Evolutionary conservation across 2,113 vertebrate species (phyloP), one percentile per base, ranked within the genome.

Genomic region (Coreoperca whiteheadi): DNA sequence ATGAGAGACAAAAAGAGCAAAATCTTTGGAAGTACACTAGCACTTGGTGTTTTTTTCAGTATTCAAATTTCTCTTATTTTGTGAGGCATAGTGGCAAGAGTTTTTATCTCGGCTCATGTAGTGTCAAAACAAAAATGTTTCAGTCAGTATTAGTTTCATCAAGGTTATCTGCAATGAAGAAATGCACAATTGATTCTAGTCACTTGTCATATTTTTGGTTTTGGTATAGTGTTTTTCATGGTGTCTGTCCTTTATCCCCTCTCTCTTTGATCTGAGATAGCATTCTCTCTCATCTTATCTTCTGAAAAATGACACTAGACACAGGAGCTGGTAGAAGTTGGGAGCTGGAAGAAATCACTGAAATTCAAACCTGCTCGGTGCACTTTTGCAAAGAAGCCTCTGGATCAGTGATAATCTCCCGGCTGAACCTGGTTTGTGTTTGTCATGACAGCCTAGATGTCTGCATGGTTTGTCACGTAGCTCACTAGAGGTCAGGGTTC

Each of bases 401-500:
- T 12, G 75, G 85, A 89, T 93, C 79, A 88, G 81, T 59, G 73
- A 81, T 87, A 82, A 89, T 91, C 87, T 89, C 59, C 28, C 28
- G 4, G n/a, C 74, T 77, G 83, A 90, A 89, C 68, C 92, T 94
- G 86, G 86, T 88, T 92, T 92, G 90, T 93, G 90, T 93, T 94
- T 87, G 65, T 92, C 86, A 63, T 87, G 88, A 89, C 85, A 91
- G 86, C 78, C 84, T 89, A 70, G 75, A 86, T 83, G 83, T 87
- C 86, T 91, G 77, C 68, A 54, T n/a, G 74, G 79, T 77, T 78
- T 64, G 74, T 92, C 91, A 91, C 71, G 59, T 93, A 88, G 25
- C 56, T 77, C 8, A 3, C 69, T 8, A 10, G 72, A 75, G 88
- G 89, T 89, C 85, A 84, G 53, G 79, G 89, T 82, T 89, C 89